These are phyloP conservation scores for Phrynocephalus versicolor DNA, from an alignment of 2,113 vertebrate species.

Conservation along the genomic window DNA sequence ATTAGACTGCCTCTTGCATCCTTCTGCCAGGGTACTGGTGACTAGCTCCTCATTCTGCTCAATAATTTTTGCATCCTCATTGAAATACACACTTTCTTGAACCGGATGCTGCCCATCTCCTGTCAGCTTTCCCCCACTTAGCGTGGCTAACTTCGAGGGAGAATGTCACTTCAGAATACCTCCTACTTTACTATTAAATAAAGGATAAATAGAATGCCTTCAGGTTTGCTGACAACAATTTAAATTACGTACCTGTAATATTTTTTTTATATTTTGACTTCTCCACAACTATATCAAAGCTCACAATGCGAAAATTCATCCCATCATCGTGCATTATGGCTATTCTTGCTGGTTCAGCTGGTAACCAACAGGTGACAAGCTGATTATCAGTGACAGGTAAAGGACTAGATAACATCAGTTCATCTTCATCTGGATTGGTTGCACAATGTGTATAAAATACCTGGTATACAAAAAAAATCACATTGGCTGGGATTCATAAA, in stretches of 20 bases:
- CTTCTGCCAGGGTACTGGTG: too few relatives aligned
- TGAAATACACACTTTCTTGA: too few relatives aligned
- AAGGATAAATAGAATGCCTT: not conserved
- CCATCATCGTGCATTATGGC: slow-evolving; percentile 53
- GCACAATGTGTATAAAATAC: slow-evolving; percentile 69
- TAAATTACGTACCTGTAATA: slow-evolving; percentile 57
- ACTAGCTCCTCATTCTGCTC: too few relatives aligned
- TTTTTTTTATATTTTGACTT: slow-evolving; percentile 69
- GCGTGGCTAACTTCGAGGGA: not conserved
- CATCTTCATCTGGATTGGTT: slow-evolving; percentile 59
- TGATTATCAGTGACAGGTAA: slow-evolving; percentile 57
- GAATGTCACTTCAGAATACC: not conserved
- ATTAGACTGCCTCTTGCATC: too few relatives aligned
- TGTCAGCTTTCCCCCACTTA: not conserved
- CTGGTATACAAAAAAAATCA: slow-evolving; percentile 35
- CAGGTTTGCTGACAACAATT: not conserved
- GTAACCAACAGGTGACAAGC: slow-evolving; percentile 72
- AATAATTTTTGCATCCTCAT: too few relatives aligned
- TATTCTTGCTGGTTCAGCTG: slow-evolving; percentile 71
- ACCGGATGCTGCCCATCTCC: too few relatives aligned
- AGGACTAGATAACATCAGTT: slow-evolving; percentile 48
- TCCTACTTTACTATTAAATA: not conserved
- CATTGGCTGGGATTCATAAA: not conserved
- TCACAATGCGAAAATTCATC: slow-evolving; percentile 45
- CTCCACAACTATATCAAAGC: slow-evolving; percentile 71